These are phyloP conservation scores for Psophia crepitans DNA, from an alignment of 2,113 vertebrate genomes.

Conservation along the genomic window DNA sequence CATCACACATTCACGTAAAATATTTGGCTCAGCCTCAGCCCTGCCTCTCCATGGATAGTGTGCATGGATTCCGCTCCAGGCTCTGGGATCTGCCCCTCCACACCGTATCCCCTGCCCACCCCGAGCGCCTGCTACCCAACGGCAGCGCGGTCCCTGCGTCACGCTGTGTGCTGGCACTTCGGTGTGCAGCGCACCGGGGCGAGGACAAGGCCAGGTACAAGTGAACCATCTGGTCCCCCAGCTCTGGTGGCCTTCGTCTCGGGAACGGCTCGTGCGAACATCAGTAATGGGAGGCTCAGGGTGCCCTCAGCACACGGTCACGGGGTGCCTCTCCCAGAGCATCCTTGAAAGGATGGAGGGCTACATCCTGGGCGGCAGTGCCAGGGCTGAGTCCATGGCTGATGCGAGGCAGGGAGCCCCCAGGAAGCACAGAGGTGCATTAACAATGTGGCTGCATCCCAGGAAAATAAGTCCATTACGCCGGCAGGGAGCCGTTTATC, in stretches of 20 bases:
- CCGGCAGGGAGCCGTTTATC: neutral
- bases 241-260: neutral
- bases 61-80: neutral
- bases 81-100: rapidly evolving
- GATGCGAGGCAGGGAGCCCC: neutral
- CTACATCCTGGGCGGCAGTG: neutral
- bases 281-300: rapidly evolving
- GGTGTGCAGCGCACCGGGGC: rapidly evolving
- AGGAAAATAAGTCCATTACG: neutral
- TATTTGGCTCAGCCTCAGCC: neutral
- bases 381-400: neutral
- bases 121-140: neutral
- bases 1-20: neutral
- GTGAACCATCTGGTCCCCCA: neutral
- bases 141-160: rapidly evolving
- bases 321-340: neutral
- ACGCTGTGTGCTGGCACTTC: rapidly evolving
- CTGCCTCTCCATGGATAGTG: neutral
- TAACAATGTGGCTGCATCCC: neutral
- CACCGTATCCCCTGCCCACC: neutral
- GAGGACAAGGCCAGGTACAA: constrained; percentile 31
- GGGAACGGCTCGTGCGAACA: neutral
- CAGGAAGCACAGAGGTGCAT: neutral
- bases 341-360: neutral
- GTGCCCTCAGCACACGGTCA: rapidly evolving